Evolutionary conservation across 2,113 vertebrate species (phyloP).

Genomic region (Chiloscyllium plagiosum): DNA sequence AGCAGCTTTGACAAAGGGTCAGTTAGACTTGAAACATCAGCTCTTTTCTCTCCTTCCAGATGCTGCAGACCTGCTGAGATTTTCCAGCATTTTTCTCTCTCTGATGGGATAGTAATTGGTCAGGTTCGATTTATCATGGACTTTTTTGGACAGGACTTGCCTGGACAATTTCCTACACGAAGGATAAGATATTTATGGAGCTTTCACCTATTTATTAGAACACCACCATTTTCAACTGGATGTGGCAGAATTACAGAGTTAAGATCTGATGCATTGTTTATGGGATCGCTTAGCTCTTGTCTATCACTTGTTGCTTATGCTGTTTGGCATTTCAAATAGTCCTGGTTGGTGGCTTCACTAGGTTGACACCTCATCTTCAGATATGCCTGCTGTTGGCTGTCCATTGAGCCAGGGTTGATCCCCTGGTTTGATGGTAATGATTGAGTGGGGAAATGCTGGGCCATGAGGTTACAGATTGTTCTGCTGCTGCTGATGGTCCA

Average conservation of each 20-base stretch:
- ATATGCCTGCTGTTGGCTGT: not conserved
- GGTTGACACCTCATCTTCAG: not conserved
- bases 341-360: not conserved
- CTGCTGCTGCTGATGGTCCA: not conserved
- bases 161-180: not conserved
- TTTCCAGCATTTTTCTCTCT: no score
- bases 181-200: not conserved
- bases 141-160: not conserved
- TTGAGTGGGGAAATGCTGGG: not conserved
- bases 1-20: not conserved
- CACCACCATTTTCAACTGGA: not conserved
- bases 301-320: not conserved
- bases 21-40: no score
- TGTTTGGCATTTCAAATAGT: not conserved
- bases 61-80: no score
- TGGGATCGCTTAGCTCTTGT: not conserved
- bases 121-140: not conserved
- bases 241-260: not conserved
- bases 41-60: no score
- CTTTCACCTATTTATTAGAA: not conserved
- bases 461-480: not conserved
- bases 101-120: not conserved
- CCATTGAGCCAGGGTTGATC: not conserved
- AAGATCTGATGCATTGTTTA: no score
- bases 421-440: not conserved